These are phyloP conservation scores for Brachionus sp. DNA, from an alignment of 1,140 invertebrate species.

Conservation along the genomic window DNA sequence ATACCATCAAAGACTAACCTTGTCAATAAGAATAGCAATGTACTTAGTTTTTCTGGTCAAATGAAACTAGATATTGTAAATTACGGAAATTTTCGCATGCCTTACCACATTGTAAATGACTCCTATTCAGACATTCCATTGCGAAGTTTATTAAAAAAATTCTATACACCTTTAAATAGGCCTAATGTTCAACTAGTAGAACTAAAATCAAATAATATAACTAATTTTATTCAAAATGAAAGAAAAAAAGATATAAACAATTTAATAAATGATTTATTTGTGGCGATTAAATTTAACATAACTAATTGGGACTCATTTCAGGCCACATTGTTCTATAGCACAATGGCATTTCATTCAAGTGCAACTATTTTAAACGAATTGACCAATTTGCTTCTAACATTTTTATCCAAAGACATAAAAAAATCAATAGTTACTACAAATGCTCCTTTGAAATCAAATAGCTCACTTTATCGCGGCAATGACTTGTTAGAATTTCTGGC, in stretches of 20 bases:
- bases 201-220: background rate
- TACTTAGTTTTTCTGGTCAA: background rate
- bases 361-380: conserved; percentile 1
- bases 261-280: conserved; percentile 3
- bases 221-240: background rate
- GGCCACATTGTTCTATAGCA: conserved; percentile 29
- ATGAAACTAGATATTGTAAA: background rate
- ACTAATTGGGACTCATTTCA: background rate
- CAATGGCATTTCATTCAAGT: conserved; percentile 38
- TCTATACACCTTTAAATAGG: background rate
- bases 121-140: background rate
- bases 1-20: conserved; percentile 17
- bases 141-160: conserved; percentile 8
- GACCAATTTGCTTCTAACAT: conserved; percentile 19
- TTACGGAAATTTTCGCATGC: conserved; percentile 20
- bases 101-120: background rate
- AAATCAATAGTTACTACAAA: conserved; percentile 17
- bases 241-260: background rate
- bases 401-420: background rate
- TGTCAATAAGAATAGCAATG: background rate
- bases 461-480: background rate
- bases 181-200: background rate
- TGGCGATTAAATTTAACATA: conserved; percentile 18
- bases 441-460: background rate
- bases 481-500: conserved; percentile 25